Conservation (phyloP, 2,888 invertebrate species). For the Drosophila greeni region DNA sequence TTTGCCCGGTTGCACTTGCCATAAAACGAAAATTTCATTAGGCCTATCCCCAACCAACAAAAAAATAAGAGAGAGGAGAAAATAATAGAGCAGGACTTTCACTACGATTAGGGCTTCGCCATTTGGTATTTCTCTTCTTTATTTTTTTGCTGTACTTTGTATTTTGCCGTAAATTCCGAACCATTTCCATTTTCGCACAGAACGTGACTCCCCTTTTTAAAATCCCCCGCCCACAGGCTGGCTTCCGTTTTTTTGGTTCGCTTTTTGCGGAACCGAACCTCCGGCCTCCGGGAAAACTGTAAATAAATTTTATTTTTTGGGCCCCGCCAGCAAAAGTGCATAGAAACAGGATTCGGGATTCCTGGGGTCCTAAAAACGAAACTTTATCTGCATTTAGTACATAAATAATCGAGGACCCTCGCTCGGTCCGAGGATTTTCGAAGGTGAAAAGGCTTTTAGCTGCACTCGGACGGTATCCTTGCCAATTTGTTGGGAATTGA, state of each 20-base stretch:
- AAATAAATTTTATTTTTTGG: slow-evolving; percentile 56
- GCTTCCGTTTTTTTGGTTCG: slow-evolving; percentile 24
- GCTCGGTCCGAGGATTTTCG: slow-evolving; percentile 10
- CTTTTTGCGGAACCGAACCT: slow-evolving; percentile 8
- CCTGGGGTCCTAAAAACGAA: slow-evolving; percentile 30
- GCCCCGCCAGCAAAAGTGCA: slow-evolving; percentile 40
- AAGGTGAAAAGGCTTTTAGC: slow-evolving; percentile 52
- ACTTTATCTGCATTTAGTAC: slow-evolving; percentile 62
- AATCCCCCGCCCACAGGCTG: slow-evolving; percentile 8
- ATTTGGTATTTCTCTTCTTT: slow-evolving; percentile 27
- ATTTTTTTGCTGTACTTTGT: slow-evolving; percentile 12
- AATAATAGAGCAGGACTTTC: slow-evolving; percentile 38
- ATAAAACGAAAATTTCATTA: slow-evolving; percentile 50
- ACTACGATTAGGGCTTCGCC: slow-evolving; percentile 29
- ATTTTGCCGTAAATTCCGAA: slow-evolving; percentile 48
- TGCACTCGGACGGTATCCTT: neutral
- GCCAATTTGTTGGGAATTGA: slow-evolving; percentile 43
- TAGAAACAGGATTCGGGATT: slow-evolving; percentile 30
- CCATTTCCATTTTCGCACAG: slow-evolving; percentile 53
- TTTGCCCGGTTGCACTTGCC: slow-evolving; percentile 41
- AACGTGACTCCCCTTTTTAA: slow-evolving; percentile 49
- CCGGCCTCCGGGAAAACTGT: slow-evolving; percentile 23
- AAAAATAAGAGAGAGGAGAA: slow-evolving; percentile 3
- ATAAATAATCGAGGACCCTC: slow-evolving; percentile 48
- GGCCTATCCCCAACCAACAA: slow-evolving; percentile 28